Conservation (phyloP, 2,888 invertebrate genomes). For the Pachydiplax longipennis region DNA sequence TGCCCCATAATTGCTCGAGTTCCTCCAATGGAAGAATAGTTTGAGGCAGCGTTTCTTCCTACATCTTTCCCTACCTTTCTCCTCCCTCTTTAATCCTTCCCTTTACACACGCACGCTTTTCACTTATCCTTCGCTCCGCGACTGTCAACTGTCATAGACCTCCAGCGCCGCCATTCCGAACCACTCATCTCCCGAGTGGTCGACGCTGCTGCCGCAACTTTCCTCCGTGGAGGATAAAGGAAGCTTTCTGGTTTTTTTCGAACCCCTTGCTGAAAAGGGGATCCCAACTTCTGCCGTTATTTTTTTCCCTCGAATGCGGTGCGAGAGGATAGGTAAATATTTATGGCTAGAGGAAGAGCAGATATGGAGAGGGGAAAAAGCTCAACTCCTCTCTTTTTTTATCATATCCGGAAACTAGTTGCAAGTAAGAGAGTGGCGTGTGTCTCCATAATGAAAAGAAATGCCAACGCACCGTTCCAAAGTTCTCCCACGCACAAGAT, state of each 20-base stretch:
- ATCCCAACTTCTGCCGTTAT: neutral
- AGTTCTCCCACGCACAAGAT: too few relatives aligned
- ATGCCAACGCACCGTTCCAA: neutral
- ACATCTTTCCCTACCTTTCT: too few relatives aligned
- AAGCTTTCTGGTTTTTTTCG: neutral
- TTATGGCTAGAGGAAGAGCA: neutral
- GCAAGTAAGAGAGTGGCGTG: neutral
- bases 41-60: too few relatives aligned
- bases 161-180: neutral
- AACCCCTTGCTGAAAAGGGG: neutral
- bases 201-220: slow-evolving; percentile 31
- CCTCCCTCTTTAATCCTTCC: neutral
- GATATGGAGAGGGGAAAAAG: neutral
- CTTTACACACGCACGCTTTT: neutral
- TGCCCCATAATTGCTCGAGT: neutral
- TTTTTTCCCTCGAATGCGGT: neutral
- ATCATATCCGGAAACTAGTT: neutral
- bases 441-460: neutral
- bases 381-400: neutral
- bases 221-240: slow-evolving; percentile 17
- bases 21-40: too few relatives aligned
- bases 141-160: slow-evolving; percentile 36
- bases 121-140: neutral
- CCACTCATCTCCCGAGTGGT: slow-evolving; percentile 6
- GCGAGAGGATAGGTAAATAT: slow-evolving; percentile 18